phyloP scores from a whole-genome alignment of 2,113 vertebrate species.

The Ptyas mucosa region DNA sequence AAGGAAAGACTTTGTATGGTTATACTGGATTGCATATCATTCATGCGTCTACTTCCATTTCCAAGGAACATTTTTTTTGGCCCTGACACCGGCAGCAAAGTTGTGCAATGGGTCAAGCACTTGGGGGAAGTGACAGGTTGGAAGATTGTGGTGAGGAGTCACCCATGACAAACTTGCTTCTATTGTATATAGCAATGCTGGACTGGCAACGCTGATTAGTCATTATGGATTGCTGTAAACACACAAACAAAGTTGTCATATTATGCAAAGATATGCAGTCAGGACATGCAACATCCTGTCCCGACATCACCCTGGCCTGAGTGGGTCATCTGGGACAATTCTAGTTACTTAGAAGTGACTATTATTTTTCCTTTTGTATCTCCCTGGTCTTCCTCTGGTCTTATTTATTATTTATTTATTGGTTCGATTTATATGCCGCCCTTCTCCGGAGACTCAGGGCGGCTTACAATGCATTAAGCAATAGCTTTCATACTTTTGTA shows the following conservation, averaged over 20 bases:
- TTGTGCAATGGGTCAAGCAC: not conserved
- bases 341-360: not conserved
- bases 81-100: constrained; percentile 9
- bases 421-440: no score
- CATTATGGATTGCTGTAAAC: not conserved
- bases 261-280: not conserved
- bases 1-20: not conserved
- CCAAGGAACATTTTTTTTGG: constrained; percentile 36
- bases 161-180: not conserved
- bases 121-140: no score
- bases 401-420: no score
- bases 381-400: not conserved
- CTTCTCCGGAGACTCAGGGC: no score
- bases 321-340: not conserved
- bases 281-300: not conserved
- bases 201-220: not conserved
- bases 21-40: constrained; percentile 42
- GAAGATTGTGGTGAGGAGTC: not conserved
- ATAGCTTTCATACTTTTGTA: no score
- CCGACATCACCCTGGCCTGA: no score
- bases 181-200: not conserved
- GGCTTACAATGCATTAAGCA: no score
- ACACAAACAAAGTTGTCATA: not conserved
- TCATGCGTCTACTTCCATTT: constrained; percentile 50
- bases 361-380: not conserved